phyloP scores from a whole-genome alignment of 64 coral and sea anemone genomes.

The Actinia equina region DNA sequence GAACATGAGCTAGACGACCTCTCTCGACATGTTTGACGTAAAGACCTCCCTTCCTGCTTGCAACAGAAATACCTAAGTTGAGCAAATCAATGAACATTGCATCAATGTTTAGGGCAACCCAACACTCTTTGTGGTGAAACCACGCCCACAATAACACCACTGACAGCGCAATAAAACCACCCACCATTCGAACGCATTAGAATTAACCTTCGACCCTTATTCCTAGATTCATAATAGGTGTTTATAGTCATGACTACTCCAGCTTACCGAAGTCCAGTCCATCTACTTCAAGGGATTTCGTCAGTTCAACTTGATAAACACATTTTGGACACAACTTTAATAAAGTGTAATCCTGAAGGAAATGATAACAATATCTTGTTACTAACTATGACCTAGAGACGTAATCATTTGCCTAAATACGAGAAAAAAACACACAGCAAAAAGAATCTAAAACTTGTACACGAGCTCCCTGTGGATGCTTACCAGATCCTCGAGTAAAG shows the following conservation, averaged over 20 bases:
- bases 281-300: slow-evolving; percentile 67
- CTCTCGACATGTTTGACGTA: slow-evolving; percentile 71
- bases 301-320: slow-evolving; percentile 73
- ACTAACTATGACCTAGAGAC: no score
- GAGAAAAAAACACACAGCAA: no score
- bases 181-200: no score
- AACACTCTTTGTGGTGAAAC: background rate
- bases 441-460: no score
- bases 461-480: background rate
- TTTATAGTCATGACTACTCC: background rate
- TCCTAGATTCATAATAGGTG: no score
- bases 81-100: background rate
- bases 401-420: background rate
- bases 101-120: background rate
- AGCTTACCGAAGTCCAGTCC: slow-evolving; percentile 77
- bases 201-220: background rate
- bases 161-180: no score
- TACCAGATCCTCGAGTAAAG: slow-evolving; percentile 68
- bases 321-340: slow-evolving; percentile 77
- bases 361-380: background rate
- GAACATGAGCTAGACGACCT: slow-evolving; percentile 80
- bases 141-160: no score
- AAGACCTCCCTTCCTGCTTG: slow-evolving; percentile 46
- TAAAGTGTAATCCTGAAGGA: slow-evolving; percentile 65
- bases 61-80: slow-evolving; percentile 60